These are phyloP conservation scores for Pelodiscus sinensis DNA, from an alignment of 2,113 vertebrate genomes.

Conservation along the genomic window DNA sequence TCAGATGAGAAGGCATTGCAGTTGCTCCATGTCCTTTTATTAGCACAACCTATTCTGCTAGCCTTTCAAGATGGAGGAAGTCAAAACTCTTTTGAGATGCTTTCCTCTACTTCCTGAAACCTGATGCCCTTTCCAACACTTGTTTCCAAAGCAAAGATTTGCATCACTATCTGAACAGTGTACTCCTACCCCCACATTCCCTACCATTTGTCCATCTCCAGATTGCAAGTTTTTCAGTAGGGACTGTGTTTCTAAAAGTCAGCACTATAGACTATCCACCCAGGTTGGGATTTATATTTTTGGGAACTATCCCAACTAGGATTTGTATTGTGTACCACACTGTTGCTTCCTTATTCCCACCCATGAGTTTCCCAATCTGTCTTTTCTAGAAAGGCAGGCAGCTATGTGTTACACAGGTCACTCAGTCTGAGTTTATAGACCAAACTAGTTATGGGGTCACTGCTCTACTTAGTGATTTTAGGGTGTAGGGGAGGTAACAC, in stretches of 20 bases:
- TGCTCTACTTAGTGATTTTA: background rate
- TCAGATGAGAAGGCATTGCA: no score
- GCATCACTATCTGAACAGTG: accelerated
- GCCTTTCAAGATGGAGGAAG: background rate
- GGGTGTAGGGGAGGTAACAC: background rate
- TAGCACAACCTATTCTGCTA: accelerated
- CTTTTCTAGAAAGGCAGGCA: accelerated
- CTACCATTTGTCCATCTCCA: no score
- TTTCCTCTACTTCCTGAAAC: background rate
- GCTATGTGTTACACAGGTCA: accelerated
- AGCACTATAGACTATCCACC: background rate
- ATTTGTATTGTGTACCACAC: background rate
- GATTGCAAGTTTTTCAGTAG: background rate
- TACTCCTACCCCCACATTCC: background rate
- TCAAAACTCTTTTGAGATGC: accelerated
- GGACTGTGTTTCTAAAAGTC: accelerated
- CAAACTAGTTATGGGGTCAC: background rate
- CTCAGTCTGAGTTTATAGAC: background rate
- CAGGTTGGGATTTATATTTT: background rate
- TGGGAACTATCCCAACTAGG: background rate
- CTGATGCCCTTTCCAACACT: background rate
- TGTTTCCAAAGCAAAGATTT: background rate
- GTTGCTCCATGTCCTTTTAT: accelerated
- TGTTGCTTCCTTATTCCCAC: background rate
- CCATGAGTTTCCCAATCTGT: background rate